Evolutionary conservation across 2,113 vertebrate genomes (phyloP).

Genomic region (Paradoxurus hermaphroditus): DNA sequence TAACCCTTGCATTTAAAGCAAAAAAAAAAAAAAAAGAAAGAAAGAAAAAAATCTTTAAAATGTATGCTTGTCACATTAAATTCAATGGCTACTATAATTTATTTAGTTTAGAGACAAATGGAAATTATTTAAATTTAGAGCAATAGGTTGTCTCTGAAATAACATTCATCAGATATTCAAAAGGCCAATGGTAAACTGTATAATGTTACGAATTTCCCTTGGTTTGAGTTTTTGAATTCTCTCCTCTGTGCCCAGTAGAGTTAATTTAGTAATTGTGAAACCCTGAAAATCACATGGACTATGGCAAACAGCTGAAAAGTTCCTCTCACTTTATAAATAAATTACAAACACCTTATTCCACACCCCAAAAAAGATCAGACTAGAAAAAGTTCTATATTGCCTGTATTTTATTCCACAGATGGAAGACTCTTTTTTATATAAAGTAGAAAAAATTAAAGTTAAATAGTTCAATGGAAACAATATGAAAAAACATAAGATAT

Average conservation of each 20-base stretch:
- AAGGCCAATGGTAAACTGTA: background rate
- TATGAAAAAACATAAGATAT: background rate
- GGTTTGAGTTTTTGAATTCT: background rate
- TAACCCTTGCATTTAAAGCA: background rate
- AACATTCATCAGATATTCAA: background rate
- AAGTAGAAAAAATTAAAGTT: background rate
- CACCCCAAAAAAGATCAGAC: background rate
- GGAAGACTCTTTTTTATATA: background rate
- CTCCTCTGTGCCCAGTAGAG: background rate
- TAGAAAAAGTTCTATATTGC: background rate
- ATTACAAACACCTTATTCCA: background rate
- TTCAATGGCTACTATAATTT: background rate
- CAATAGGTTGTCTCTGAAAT: background rate
- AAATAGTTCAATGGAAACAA: background rate
- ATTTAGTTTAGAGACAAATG: conserved; percentile 35
- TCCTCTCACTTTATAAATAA: background rate
- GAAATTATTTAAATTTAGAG: conserved; percentile 76
- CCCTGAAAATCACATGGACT: background rate
- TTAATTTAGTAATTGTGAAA: background rate
- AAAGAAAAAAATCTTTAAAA: background rate
- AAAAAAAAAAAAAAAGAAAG: background rate
- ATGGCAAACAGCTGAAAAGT: background rate
- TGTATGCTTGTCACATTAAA: background rate
- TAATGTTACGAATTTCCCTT: background rate
- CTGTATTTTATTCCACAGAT: background rate